These are phyloP conservation scores for Hemiprocne comata DNA, from an alignment of 2,113 vertebrate genomes.

Conservation along the genomic window DNA sequence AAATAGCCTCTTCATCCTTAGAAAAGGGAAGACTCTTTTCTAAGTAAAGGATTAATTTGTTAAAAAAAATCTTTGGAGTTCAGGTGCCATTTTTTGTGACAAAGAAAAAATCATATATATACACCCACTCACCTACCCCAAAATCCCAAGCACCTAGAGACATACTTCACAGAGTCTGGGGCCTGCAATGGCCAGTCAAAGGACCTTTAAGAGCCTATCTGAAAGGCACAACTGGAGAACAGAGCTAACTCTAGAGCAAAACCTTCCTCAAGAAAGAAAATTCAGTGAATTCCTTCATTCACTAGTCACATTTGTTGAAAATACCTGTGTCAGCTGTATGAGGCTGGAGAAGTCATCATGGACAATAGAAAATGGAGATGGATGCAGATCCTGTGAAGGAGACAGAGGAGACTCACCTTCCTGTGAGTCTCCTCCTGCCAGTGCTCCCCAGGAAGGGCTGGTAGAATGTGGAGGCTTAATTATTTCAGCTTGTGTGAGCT, in stretches of 20 bases:
- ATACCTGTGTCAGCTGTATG: not conserved
- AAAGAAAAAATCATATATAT: not conserved
- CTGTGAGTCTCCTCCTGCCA: not conserved
- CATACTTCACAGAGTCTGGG: not conserved
- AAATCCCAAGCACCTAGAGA: not conserved
- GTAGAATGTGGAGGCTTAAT: not conserved
- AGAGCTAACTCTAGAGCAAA: not conserved
- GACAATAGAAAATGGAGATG: not conserved
- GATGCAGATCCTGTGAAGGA: not conserved
- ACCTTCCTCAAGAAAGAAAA: not conserved
- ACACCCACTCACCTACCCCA: not conserved
- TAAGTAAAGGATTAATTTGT: not conserved
- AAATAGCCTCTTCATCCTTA: not conserved
- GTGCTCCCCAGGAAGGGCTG: not conserved
- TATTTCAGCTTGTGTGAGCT: not conserved
- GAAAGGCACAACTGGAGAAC: not conserved
- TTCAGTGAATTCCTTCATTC: not conserved
- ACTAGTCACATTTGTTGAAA: not conserved
- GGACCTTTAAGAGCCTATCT: not conserved
- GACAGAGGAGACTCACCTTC: not conserved
- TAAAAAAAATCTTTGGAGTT: not conserved
- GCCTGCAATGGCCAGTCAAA: not conserved
- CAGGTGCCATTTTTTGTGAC: not conserved
- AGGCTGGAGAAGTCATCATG: not conserved
- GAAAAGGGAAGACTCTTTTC: not conserved